Evolutionary conservation across 2,888 invertebrate genomes (phyloP).

Genomic region (Bugulina stolonifera): DNA sequence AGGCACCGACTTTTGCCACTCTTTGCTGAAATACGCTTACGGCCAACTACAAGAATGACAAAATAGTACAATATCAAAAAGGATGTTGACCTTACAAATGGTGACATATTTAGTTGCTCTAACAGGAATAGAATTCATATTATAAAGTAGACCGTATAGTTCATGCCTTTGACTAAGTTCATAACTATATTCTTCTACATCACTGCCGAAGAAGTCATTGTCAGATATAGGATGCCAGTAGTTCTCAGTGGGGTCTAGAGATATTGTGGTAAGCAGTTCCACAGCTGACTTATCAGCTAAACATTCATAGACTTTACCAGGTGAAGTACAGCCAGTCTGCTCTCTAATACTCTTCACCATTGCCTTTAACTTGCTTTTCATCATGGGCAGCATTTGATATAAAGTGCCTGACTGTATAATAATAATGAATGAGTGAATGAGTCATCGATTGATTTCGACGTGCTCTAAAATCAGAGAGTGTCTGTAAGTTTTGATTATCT

Average conservation of each 20-base stretch:
- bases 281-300: not conserved
- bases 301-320: slow-evolving; percentile 2
- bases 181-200: slow-evolving; percentile 8
- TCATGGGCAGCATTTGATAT: not conserved
- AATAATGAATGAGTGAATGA: not conserved
- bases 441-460: not conserved
- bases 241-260: not conserved
- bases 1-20: no score
- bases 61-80: no score
- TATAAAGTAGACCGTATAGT: no score
- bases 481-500: no score
- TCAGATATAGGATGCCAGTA: slow-evolving; percentile 14
- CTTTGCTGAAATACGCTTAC: no score
- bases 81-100: no score
- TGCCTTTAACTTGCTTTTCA: not conserved
- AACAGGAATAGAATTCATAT: no score
- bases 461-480: no score
- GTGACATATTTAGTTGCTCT: no score
- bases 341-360: not conserved
- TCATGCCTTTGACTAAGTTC: not conserved
- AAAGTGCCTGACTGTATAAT: slow-evolving; percentile 15
- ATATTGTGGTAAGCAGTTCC: not conserved
- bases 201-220: not conserved
- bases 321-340: not conserved
- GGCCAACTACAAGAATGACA: no score